These are phyloP conservation scores for Hylyphantes graminicola DNA, from an alignment of 1,140 invertebrate species.

Conservation along the genomic window DNA sequence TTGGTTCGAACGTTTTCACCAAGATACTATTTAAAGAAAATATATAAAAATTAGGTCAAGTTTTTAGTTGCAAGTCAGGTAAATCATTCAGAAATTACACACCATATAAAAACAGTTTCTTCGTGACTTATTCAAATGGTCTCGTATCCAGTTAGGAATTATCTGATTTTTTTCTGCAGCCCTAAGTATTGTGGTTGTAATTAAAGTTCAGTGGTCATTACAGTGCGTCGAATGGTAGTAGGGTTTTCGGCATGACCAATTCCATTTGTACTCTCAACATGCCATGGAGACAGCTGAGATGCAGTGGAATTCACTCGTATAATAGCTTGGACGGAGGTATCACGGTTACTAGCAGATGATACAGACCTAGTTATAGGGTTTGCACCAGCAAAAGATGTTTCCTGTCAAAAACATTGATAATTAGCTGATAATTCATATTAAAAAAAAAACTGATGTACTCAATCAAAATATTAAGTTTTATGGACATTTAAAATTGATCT, in stretches of 20 bases:
- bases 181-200: not conserved
- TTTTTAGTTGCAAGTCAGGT: too few relatives aligned
- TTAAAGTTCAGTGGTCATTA: constrained; percentile 63
- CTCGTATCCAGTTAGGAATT: too few relatives aligned
- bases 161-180: not conserved
- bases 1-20: too few relatives aligned
- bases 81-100: too few relatives aligned
- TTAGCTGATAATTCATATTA: too few relatives aligned
- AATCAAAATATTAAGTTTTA: too few relatives aligned
- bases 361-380: constrained; percentile 62
- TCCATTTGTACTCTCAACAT: constrained; percentile 43
- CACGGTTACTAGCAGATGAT: constrained; percentile 54
- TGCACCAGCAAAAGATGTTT: constrained; percentile 63
- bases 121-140: too few relatives aligned
- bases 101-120: too few relatives aligned
- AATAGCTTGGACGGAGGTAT: constrained; percentile 57
- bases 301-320: constrained; percentile 15
- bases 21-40: too few relatives aligned
- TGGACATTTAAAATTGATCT: too few relatives aligned
- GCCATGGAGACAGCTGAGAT: constrained; percentile 49
- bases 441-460: too few relatives aligned
- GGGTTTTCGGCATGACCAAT: constrained; percentile 31
- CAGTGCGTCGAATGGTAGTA: constrained; percentile 53
- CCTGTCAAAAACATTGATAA: constrained; percentile 21
- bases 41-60: too few relatives aligned